A percentile compares a stretch with the other conserved stretches of the same genome.
Evolutionary conservation across 2,888 invertebrate genomes (phyloP).

Genomic region (Torymus tubicola): DNA sequence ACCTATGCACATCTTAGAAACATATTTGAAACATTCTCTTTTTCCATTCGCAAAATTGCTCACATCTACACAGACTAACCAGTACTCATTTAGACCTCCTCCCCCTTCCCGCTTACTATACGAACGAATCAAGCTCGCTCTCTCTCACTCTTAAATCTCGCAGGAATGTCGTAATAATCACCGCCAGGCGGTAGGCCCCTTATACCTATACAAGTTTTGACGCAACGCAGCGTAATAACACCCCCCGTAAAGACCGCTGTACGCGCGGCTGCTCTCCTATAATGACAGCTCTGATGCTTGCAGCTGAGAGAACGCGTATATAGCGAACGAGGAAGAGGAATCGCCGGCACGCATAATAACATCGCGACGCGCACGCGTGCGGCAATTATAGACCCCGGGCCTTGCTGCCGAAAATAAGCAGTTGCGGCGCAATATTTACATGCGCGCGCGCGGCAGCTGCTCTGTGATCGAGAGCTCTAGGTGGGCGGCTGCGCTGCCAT

Average conservation of each 20-base stretch:
- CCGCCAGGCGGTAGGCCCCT: no score
- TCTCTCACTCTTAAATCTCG: no score
- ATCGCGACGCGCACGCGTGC: neutral
- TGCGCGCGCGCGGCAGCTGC: neutral
- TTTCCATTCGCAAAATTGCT: neutral
- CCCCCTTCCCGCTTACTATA: no score
- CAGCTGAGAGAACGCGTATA: neutral
- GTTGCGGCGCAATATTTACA: slow-evolving; percentile 45
- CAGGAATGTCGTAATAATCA: slow-evolving; percentile 4
- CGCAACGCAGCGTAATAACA: no score
- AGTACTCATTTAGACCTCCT: no score
- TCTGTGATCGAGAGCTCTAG: neutral
- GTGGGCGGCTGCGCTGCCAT: no score
- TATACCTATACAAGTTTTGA: no score
- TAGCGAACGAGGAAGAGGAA: slow-evolving; percentile 44
- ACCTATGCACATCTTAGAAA: no score
- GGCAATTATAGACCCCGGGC: slow-evolving; percentile 39
- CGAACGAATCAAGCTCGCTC: no score
- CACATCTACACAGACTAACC: neutral
- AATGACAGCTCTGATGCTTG: no score
- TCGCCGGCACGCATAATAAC: neutral
- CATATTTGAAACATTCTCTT: neutral
- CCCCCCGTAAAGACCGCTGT: no score
- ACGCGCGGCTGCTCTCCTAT: no score
- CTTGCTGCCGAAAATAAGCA: slow-evolving; percentile 7